Evolutionary conservation across 2,113 vertebrate species (phyloP).

Genomic region (Tachysurus vachellii): DNA sequence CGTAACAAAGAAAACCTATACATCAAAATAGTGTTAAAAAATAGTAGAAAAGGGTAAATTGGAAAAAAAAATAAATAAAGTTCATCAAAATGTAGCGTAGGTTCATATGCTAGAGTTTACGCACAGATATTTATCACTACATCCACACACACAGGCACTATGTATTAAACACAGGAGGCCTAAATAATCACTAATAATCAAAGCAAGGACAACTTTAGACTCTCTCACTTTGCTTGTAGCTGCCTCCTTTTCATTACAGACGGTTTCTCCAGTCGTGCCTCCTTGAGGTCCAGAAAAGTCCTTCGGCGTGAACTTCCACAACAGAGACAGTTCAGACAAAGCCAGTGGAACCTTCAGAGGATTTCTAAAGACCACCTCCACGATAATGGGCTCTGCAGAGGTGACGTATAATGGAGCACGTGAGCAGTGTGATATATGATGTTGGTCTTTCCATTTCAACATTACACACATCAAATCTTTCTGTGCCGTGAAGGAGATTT

Average conservation of each 20-base stretch:
- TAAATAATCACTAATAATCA: not conserved
- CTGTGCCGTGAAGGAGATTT: not conserved
- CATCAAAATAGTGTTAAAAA: no score
- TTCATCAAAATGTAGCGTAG: no score
- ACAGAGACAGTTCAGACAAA: constrained; percentile 85
- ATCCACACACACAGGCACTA: no score
- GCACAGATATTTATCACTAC: no score
- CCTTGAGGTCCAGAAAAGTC: constrained; percentile 67
- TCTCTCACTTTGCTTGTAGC: constrained; percentile 28
- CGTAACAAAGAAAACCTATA: no score
- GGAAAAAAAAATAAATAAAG: no score
- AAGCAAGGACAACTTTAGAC: not conserved
- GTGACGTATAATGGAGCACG: not conserved
- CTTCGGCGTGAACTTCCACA: constrained; percentile 89
- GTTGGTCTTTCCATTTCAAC: not conserved
- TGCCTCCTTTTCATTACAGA: constrained; percentile 78
- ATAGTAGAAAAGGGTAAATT: no score
- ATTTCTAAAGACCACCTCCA: constrained; percentile 93
- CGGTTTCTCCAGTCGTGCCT: constrained; percentile 67
- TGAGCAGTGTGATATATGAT: not conserved
- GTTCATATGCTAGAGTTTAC: no score
- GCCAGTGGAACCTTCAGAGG: constrained; percentile 89
- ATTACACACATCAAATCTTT: not conserved
- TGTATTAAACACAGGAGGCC: not conserved
- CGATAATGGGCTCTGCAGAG: constrained; percentile 85